Conservation (phyloP, 2,797 vertebrate species). For the Danionella dracula region DNA sequence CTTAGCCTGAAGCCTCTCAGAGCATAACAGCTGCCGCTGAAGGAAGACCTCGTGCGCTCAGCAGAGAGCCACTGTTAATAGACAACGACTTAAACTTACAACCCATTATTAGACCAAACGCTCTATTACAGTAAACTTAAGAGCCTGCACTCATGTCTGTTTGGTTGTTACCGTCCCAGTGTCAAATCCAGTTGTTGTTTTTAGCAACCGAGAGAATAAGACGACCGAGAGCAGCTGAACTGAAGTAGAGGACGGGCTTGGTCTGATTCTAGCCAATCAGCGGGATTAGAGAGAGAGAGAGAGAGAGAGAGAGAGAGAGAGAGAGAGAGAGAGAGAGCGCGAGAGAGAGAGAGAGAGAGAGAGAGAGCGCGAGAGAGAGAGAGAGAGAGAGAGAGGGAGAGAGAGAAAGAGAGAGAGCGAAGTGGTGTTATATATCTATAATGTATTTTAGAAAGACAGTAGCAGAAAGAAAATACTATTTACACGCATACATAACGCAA, state of each 20-base stretch:
- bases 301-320: too few species aligned
- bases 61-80: not conserved
- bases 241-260: slow-evolving; percentile 20
- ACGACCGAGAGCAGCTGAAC: not conserved
- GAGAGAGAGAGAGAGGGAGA: too few species aligned
- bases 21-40: not conserved
- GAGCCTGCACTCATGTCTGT: not conserved
- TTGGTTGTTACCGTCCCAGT: not conserved
- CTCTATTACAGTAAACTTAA: not conserved
- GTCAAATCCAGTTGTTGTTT: slow-evolving; percentile 9
- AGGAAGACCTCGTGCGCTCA: not conserved
- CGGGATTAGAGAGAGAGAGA: too few species aligned
- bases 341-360: too few species aligned
- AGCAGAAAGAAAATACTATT: too few species aligned
- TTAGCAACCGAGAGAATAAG: not conserved
- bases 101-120: not conserved
- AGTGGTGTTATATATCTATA: too few species aligned
- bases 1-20: slow-evolving; percentile 15
- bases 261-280: slow-evolving; percentile 9
- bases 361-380: too few species aligned
- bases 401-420: too few species aligned
- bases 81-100: not conserved
- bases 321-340: too few species aligned
- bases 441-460: too few species aligned
- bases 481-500: too few species aligned